Evolutionary conservation across 2,888 invertebrate species (phyloP), one percentile per base, ranked within the genome.

Genomic region (Hanleya hanleyi): DNA sequence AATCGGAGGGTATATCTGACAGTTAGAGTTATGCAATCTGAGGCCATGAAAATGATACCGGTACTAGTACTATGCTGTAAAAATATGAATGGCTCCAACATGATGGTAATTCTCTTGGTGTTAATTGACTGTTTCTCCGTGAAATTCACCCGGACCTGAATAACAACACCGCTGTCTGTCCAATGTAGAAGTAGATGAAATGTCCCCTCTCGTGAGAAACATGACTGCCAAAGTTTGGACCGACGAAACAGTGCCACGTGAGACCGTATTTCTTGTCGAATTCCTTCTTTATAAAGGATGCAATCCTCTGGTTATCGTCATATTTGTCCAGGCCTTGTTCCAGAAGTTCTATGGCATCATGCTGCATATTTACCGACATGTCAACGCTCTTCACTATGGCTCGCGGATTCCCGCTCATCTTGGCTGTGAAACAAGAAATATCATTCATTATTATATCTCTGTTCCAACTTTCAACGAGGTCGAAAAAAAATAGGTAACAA

Each of bases 241-340:
- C 57, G 26, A 57, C 57, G 26, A 57, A 57, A 26, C 57, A 57
- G 9, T 57, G 57, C 57, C 57, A 57, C 12, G 57, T 57, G 29
- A 57, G 57, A 29, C 57, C 57, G 57, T 57, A 29, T 57, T 57
- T 57, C 32, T 57, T 57, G 57, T 57, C 57, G 32, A 57, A 57
- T 26, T 57, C 57, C 9, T 32, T 18, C 9, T 57, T 57, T 22
- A 57, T 57, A 26, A 29, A 57, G 1, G 57, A 57, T 22, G 57
- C 57, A 15, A 15, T 57, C 57, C 29, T 57, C 32, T 57, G 57
- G 32, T 57, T 32, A 4, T 22, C 29, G 57, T 57, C 57, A 32
- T 29, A 57, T 32, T 57, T 57, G 32, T 57, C 57, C 29, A 57
- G 26, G 22, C 26, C 22, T 15, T 57, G 32, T 4, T 32, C 22